Base-by-base conservation (phyloP, 1,140 invertebrate species). In the Diuraphis noxia region DNA sequence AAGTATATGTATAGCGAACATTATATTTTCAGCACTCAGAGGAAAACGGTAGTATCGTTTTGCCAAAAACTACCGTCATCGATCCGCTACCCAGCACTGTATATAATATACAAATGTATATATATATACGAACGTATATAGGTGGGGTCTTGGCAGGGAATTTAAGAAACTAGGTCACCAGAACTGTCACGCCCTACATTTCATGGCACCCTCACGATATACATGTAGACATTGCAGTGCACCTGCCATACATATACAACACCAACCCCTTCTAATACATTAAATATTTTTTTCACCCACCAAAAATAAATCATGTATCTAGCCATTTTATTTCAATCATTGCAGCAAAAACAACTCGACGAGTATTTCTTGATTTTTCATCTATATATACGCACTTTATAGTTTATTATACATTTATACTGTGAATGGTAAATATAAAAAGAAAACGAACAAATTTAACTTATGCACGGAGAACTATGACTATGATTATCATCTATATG, bases 161-260 rank as follows among this genome's bases (percentile, higher is more conserved):
- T 38, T 43, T 36, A 38, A 82, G 89, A 49, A 91, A 91, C 43
- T 91, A 82, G 89, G 89, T 91, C 89, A 46, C 23, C 89, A 91
- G 89, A 91, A 43, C 77, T 52, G 89, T 91, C 89, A 91, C 89
- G 89, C 89, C 89, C 89, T 91, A 91, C 89, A 82, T 91, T 90
- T 49, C 72, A 23, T 13, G 88, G 40, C 23, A 25, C 41, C 43
- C 88, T 36, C 72, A 9, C 56, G 2, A 10, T 88, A 36, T 34
- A 25, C 23, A 79, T 8, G 21, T 77, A 77, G 34, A 3, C 72
- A 36, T 19, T 79, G 34, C 72, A 7, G 13, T n/a, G 56, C 17
- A 36, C 19, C 21, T 79, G 23, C 23, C 23, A 49, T 49, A 46
- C 10, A 21, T 49, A 21, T 49, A 49, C 46, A 49, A 23, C 46